Base-by-base conservation (phyloP, 2,797 vertebrate genomes). In the Sphenopsis melanotis region DNA sequence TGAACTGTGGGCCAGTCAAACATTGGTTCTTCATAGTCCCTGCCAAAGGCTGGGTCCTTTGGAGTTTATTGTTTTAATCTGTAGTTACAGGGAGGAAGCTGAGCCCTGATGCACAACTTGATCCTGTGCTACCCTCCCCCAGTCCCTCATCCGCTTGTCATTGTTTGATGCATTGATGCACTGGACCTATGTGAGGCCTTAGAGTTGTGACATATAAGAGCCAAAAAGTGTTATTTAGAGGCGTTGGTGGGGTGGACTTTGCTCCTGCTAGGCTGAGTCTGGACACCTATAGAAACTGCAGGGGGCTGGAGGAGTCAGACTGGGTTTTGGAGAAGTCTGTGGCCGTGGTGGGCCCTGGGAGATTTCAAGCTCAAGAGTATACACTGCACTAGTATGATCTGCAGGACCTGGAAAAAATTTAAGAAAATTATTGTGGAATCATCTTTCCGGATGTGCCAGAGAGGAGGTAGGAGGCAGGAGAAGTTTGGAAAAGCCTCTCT, bases 61-160 rank as follows among this genome's bases (percentile, higher is more conserved):
- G 8, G 47, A 82, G 83, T 93, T 96, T 90, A 83, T 96, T 94
- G 47, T 92, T 94, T 86, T 87, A 96, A 83, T 93, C 85, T 94
- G 93, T 78, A 53, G 68, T 94, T 92, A 88, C 76, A 88, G 70
- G 22, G 66, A 69, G 86, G 80, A 65, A 90, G 74, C 69, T 78
- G 72, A 86, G 91, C 66, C 63, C 44, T 79, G 72, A 61, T 93
- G 85, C 49, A 90, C 61, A 82, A 20, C n/a, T n/a, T 1, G 0
- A 24, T 76, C 49, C 34, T 79, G 16, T 15, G 30, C 71, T 68
- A 15, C 64, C 66, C 75, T 84, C 50, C 66, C 91, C 37, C 55
- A 23, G 36, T 57, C 29, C 36, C 46, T 90, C 34, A 34, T 49
- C 23, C 7, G 2, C 68, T 63, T 64, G n/a, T 53, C 69, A 79